A percentile compares a stretch with the other conserved stretches of the same genome.
Evolutionary conservation across 2,888 invertebrate species (phyloP).

Genomic region (Gibbula magus): DNA sequence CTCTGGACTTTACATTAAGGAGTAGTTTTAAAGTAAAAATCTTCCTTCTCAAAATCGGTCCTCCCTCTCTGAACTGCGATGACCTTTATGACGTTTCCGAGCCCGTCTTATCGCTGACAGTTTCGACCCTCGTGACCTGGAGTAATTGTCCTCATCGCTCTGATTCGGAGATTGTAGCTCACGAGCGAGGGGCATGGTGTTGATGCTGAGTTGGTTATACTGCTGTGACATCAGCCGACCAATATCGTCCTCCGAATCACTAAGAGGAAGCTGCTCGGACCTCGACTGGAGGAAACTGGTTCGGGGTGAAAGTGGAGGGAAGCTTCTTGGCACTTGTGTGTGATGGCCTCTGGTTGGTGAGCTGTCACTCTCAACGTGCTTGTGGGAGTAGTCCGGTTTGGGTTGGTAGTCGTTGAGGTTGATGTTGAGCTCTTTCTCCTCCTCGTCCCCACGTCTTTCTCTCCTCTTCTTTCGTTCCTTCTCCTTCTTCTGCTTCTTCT

Average conservation of each 20-base stretch:
- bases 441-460: constrained; percentile 1
- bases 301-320: neutral
- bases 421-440: constrained; percentile 36
- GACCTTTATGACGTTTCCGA: neutral
- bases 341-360: neutral
- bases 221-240: neutral
- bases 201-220: neutral
- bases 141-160: constrained; percentile 16
- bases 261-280: neutral
- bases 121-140: neutral
- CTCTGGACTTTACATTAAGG: too few species aligned
- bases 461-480: constrained; percentile 30
- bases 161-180: neutral
- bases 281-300: neutral
- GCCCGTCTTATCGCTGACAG: neutral
- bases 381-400: constrained; percentile 21
- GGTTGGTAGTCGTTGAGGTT: constrained; percentile 20
- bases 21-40: too few species aligned
- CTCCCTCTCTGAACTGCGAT: constrained; percentile 3
- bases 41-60: neutral
- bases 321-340: neutral
- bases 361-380: constrained; percentile 22
- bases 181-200: neutral
- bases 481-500: constrained; percentile 40
- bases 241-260: neutral